Evolutionary conservation across 2,888 invertebrate genomes (phyloP).

Genomic region (Latheticus oryzae): DNA sequence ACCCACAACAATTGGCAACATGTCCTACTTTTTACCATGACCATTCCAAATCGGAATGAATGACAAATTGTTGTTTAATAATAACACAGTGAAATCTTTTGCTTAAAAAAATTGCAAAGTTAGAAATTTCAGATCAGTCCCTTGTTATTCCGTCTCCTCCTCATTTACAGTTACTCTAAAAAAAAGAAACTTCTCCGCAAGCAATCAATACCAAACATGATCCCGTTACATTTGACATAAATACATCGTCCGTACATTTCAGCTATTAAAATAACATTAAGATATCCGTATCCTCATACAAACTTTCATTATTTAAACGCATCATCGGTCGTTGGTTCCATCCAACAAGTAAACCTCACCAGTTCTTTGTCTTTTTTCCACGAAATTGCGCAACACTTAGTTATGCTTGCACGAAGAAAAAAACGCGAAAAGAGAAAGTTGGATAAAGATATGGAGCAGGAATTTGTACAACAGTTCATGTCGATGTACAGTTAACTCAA

Average conservation of each 20-base stretch:
- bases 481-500: conserved; percentile 7
- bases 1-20: conserved; percentile 26
- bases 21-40: conserved; percentile 21
- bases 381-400: conserved; percentile 7
- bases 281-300: no score
- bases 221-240: conserved; percentile 30
- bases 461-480: conserved; percentile 8
- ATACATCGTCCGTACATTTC: no score
- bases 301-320: conserved; percentile 13
- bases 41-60: conserved; percentile 18
- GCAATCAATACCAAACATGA: conserved; percentile 16
- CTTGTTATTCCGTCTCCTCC: no score
- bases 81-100: no score
- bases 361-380: conserved; percentile 19
- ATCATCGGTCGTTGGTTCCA: conserved; percentile 16
- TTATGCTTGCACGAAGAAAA: conserved; percentile 6
- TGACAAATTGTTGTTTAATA: conserved; percentile 11
- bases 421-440: conserved; percentile 25
- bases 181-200: conserved; percentile 14
- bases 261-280: conserved; percentile 12
- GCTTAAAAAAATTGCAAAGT: no score
- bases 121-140: no score
- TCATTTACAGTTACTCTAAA: conserved; percentile 23
- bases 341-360: conserved; percentile 1
- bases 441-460: conserved; percentile 2